phyloP scores from a whole-genome alignment of 1,140 invertebrate genomes.

The Euwallacea similis region DNA sequence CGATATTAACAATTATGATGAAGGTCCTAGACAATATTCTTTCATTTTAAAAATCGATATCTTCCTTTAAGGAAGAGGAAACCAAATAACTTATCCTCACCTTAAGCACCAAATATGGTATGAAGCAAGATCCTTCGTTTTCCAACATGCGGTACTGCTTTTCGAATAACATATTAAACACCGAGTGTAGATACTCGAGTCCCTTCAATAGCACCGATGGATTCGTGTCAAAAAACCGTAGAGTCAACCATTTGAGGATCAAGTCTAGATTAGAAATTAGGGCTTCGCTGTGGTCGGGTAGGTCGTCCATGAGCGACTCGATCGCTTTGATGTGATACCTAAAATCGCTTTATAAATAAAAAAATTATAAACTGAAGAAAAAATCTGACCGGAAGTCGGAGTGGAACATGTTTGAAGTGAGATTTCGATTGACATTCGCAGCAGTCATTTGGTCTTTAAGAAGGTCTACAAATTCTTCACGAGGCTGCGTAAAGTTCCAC shows the following conservation, averaged over 20 bases:
- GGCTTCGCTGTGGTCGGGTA: slow-evolving; percentile 74
- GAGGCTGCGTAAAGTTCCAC: slow-evolving; percentile 94
- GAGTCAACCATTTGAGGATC: slow-evolving; percentile 93
- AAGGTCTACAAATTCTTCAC: slow-evolving; percentile 91
- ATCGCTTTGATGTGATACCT: slow-evolving; percentile 96
- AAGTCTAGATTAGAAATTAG: slow-evolving; percentile 91
- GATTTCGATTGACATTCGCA: slow-evolving; percentile 81
- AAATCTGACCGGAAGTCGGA: slow-evolving; percentile 75
- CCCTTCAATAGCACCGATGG: slow-evolving; percentile 94
- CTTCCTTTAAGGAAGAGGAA: too few species aligned
- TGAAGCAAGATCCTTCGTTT: slow-evolving; percentile 88
- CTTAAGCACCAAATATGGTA: slow-evolving; percentile 72
- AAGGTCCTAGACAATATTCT: too few species aligned
- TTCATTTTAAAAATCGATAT: too few species aligned
- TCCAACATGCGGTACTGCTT: slow-evolving; percentile 85
- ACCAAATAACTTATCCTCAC: slow-evolving; percentile 28
- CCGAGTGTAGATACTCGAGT: slow-evolving; percentile 84
- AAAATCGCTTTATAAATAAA: background rate
- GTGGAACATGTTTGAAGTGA: slow-evolving; percentile 92
- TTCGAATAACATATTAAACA: slow-evolving; percentile 80
- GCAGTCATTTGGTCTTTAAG: slow-evolving; percentile 88
- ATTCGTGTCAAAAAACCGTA: slow-evolving; percentile 96
- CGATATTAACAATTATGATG: too few species aligned
- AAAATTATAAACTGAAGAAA: background rate
- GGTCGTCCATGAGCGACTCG: slow-evolving; percentile 83